Conservation (phyloP, 2,113 vertebrate species). For the Ia io region DNA sequence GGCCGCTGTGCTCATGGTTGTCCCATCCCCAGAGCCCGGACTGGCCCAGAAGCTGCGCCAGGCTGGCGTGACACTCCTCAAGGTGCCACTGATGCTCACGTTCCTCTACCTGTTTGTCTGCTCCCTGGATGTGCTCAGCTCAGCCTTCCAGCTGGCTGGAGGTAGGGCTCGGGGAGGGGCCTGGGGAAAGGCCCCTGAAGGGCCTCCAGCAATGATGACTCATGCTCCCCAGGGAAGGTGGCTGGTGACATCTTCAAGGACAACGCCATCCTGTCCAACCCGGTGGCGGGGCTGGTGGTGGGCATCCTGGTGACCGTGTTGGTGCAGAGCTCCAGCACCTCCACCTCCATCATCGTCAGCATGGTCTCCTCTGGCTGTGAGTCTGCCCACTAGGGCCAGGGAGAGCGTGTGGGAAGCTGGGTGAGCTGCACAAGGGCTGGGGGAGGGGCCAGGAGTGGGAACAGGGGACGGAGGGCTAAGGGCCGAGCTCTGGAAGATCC, state of each 20-base stretch:
- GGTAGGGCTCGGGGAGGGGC: constrained; percentile 75
- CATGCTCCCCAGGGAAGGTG: constrained; percentile 87
- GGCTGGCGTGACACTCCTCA: constrained; percentile 81
- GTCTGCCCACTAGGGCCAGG: constrained; percentile 58
- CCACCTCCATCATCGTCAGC: constrained; percentile 95
- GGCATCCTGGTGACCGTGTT: constrained; percentile 94
- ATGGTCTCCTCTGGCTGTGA: constrained; percentile 95
- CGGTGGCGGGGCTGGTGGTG: constrained; percentile 92
- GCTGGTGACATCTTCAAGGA: constrained; percentile 95
- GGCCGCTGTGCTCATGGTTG: background rate
- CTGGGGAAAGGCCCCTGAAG: background rate
- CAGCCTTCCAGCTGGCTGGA: constrained; percentile 95
- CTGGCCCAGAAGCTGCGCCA: background rate
- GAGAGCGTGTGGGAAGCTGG: background rate
- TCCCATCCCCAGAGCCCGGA: background rate
- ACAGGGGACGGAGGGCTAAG: background rate
- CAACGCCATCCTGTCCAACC: constrained; percentile 91
- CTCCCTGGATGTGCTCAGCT: constrained; percentile 94
- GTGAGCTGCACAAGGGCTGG: no score
- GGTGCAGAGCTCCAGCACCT: constrained; percentile 96
- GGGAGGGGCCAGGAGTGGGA: background rate
- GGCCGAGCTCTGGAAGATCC: background rate
- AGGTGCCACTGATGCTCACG: constrained; percentile 88
- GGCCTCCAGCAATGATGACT: background rate
- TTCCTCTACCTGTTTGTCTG: constrained; percentile 94